Base-by-base conservation (phyloP, 2,888 invertebrate species). In the Arrhopalites spinosus region DNA sequence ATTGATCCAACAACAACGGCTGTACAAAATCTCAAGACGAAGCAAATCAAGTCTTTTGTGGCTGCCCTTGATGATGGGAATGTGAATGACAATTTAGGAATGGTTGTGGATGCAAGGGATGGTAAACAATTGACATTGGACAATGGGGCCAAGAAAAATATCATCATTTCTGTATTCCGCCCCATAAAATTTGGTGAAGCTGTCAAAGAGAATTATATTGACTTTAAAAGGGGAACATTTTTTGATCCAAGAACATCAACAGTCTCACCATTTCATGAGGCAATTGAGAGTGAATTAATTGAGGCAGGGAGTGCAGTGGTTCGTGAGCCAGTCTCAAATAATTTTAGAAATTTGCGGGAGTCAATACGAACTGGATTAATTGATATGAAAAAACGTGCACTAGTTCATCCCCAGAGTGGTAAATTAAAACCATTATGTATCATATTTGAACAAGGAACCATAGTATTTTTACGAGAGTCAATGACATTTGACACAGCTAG, bases 251-350 rank as follows among this genome's bases (percentile, higher is more conserved):
- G 87, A 80, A 85, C 85, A 66, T 83, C 85, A 1, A 89, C 91
- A 78, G 92, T 93, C 85, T 93, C 91, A 86, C 90, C 91, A 1
- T 87, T 96, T 80, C 92, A 93, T 78, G 93, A 94, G 86, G 94
- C 95, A 0, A 91, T 95, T 53, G 89, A 90, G 83, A 92, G 91
- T 83, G 92, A 93, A 85, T 87, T 92, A 74, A 89, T 95, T 53
- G 90, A 94, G 85, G 91, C 93, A 0, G 89, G 91, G 83, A 89
- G 89, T 0, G 91, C 92, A 17, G 90, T 93, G 53, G 88, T 94
- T 7, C 93, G 92, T 87, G 92, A 95, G 86, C 91, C 92, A 56
- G 89, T 88, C 83, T 91, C 90, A 76, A 72, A 74, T 20, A 73
- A 68, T 20, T 81, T 76, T 45, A 53, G 75, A 1, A 78, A 76